Percentiles rank a stretch among this genome's conserved stretches.
These are phyloP conservation scores for Sciaenops ocellatus DNA, from an alignment of 2,797 vertebrate genomes.

Conservation along the genomic window DNA sequence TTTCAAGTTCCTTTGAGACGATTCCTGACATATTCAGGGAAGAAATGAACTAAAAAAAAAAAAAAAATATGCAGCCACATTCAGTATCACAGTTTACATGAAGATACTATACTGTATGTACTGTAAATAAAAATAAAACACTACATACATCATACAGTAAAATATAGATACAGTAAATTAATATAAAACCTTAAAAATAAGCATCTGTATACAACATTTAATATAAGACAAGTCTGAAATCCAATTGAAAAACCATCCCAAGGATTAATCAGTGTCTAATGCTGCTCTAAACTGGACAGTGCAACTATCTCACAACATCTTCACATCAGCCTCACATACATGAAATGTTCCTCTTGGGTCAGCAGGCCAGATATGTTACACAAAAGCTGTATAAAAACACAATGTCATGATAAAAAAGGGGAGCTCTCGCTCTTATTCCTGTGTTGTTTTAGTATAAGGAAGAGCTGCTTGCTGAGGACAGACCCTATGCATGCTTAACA, in stretches of 20 bases:
- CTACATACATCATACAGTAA: conserved; percentile 50
- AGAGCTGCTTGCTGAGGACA: conserved; percentile 37
- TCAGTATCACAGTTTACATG: conserved; percentile 64
- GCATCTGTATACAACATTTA: conserved; percentile 52
- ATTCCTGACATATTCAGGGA: conserved; percentile 39
- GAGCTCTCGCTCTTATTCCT: neutral
- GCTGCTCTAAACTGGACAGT: conserved; percentile 40
- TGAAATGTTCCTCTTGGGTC: conserved; percentile 27
- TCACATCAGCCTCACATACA: conserved; percentile 45
- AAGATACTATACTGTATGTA: conserved; percentile 43
- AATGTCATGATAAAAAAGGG: conserved; percentile 9
- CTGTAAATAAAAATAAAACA: conserved; percentile 57
- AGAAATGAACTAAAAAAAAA: conserved; percentile 33
- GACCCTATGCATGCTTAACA: conserved; percentile 54
- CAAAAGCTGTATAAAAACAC: conserved; percentile 51
- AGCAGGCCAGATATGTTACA: conserved; percentile 27
- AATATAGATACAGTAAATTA: conserved; percentile 40
- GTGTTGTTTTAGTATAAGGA: conserved; percentile 3
- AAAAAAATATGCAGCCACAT: conserved; percentile 46
- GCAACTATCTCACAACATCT: conserved; percentile 27
- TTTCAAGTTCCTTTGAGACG: conserved; percentile 45
- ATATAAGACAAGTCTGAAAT: conserved; percentile 33
- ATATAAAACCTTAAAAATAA: conserved; percentile 70
- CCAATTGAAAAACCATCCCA: conserved; percentile 34
- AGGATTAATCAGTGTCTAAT: conserved; percentile 41